phyloP scores from a whole-genome alignment of 2,113 vertebrate species.

The Rhinoderma darwinii region DNA sequence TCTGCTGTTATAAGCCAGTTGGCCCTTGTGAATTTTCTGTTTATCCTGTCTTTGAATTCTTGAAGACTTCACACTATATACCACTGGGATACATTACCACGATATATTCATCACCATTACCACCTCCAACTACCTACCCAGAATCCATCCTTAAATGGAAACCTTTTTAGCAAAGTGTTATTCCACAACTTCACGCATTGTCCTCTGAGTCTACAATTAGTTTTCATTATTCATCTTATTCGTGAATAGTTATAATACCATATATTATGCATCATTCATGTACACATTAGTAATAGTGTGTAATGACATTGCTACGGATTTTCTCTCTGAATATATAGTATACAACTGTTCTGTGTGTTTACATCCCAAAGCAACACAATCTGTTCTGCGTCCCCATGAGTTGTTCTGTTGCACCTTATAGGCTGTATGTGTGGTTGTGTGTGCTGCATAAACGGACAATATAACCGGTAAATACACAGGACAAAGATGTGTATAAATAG shows the following conservation, averaged over 20 bases:
- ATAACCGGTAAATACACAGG: no score
- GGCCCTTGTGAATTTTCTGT: slow-evolving; percentile 11
- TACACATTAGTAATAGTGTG: not conserved
- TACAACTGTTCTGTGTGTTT: not conserved
- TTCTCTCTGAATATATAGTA: not conserved
- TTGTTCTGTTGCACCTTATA: no score
- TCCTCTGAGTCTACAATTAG: not conserved
- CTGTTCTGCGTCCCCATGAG: no score
- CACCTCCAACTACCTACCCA: slow-evolving; percentile 9
- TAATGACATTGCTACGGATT: not conserved
- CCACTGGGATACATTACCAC: not conserved
- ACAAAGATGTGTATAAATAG: no score
- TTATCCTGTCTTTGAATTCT: slow-evolving; percentile 29
- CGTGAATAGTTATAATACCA: not conserved
- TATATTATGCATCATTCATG: not conserved
- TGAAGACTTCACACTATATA: slow-evolving; percentile 30
- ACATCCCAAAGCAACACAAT: no score
- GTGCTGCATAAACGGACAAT: no score
- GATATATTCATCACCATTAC: slow-evolving; percentile 17
- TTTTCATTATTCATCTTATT: slow-evolving; percentile 8
- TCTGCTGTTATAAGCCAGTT: not conserved
- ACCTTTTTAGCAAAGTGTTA: slow-evolving; percentile 17
- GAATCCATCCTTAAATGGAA: not conserved
- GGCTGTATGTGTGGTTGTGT: no score
- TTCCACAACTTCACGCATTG: not conserved